Evolutionary conservation across 1,140 invertebrate genomes (phyloP), one percentile per base, ranked within the genome.

Genomic region (Cylas formicarius): DNA sequence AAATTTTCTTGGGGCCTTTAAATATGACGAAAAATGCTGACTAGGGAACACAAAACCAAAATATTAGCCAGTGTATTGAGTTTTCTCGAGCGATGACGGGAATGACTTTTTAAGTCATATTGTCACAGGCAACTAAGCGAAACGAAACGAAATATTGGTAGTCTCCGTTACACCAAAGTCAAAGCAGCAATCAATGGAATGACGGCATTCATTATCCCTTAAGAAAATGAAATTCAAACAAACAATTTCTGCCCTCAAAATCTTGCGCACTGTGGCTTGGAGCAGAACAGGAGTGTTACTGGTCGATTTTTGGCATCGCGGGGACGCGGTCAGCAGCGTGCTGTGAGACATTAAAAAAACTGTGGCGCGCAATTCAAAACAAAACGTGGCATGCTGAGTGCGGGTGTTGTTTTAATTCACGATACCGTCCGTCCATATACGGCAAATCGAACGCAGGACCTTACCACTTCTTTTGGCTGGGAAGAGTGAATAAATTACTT

Each of bases 61-160:
- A 33, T 14, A 8, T 10, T 26, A 8, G n/a, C n/a, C 8, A 26
- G 8, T 26, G 24, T 9, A 9, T n/a, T 26, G n/a, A n/a, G 8
- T 32, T 32, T 32, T 32, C 13, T 32, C 13, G 29, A 11, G 5
- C 29, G 34, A 3, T 36, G 50, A 55, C 40, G 53, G 28, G 19
- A 43, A 52, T 39, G 17, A 53, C 19, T 55, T 55, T 40, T 37
- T 45, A 44, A 44, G 31, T 23, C 41, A 43, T 2, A 53, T 53
- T 41, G 32, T 41, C 22, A 55, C 50, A 18, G 50, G 47, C 24
- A 43, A 55, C n/a, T n/a, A n/a, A n/a, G n/a, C n/a, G n/a, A n/a
- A n/a, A n/a, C n/a, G n/a, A n/a, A n/a, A n/a, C 28, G 47, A 55
- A 42, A 53, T 38, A 24, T 53, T 34, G 31, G 38, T 50, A 14